Conservation (phyloP, 1,140 invertebrate genomes). For the Agrilus planipennis region DNA sequence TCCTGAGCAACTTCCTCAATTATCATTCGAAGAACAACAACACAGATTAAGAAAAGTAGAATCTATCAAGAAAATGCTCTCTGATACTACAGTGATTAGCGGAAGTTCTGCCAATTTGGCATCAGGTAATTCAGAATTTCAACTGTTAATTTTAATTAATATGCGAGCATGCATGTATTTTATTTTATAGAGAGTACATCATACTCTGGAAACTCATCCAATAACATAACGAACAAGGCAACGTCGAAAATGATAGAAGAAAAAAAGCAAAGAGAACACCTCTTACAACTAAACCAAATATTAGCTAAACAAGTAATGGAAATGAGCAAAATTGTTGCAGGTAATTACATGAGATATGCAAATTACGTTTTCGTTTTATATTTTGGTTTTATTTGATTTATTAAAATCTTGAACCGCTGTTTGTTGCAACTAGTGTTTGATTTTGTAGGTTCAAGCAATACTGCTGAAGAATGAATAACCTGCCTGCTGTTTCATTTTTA, state of each 20-base stretch:
- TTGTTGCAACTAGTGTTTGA: slow-evolving; percentile 13
- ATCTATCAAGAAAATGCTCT: slow-evolving; percentile 81
- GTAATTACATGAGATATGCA: slow-evolving; percentile 37
- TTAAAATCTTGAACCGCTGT: not conserved
- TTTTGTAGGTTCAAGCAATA: slow-evolving; percentile 19
- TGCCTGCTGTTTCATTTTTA: slow-evolving; percentile 15
- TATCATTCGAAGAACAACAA: slow-evolving; percentile 70
- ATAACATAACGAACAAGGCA: slow-evolving; percentile 19
- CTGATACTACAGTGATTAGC: slow-evolving; percentile 47
- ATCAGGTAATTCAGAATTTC: slow-evolving; percentile 24
- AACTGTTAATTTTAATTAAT: too few relatives aligned
- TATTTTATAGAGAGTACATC: slow-evolving; percentile 18
- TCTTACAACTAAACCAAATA: slow-evolving; percentile 81
- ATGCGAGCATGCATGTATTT: not conserved
- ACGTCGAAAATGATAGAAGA: slow-evolving; percentile 46
- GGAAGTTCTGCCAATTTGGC: slow-evolving; percentile 28
- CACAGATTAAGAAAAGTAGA: slow-evolving; percentile 76
- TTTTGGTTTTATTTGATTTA: not conserved
- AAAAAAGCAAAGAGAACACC: slow-evolving; percentile 73
- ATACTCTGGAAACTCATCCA: slow-evolving; percentile 16
- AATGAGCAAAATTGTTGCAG: slow-evolving; percentile 86
- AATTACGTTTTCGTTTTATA: slow-evolving; percentile 5
- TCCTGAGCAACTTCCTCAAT: slow-evolving; percentile 72
- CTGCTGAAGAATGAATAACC: slow-evolving; percentile 19
- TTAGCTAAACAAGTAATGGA: slow-evolving; percentile 88